A percentile compares a stretch with the other conserved stretches of the same genome.
Evolutionary conservation across 1,140 invertebrate species (phyloP).

Genomic region (Pseudomyrmex gracilis): DNA sequence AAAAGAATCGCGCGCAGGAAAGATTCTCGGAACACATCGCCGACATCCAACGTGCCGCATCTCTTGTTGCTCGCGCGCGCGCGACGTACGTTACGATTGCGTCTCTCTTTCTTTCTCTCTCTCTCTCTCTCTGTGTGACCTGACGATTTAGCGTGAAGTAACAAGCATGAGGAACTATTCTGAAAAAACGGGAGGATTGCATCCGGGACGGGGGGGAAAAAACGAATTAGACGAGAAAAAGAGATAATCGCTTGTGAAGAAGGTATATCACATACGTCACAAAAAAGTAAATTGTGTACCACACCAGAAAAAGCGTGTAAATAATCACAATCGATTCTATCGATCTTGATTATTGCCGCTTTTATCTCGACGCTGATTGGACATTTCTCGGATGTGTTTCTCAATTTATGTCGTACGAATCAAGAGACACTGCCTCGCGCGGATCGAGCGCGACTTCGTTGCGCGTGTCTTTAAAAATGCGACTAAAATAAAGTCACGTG

Average conservation of each 20-base stretch:
- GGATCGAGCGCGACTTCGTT: too few species aligned
- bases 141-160: constrained; percentile 46
- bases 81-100: constrained; percentile 17
- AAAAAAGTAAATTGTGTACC: neutral
- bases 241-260: neutral
- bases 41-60: constrained; percentile 13
- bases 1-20: constrained; percentile 26
- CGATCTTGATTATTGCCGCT: too few species aligned
- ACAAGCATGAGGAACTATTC: constrained; percentile 5
- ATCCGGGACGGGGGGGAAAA: neutral
- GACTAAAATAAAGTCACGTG: too few species aligned
- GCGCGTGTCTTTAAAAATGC: too few species aligned
- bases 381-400: too few species aligned
- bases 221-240: neutral
- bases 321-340: too few species aligned
- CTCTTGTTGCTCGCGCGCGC: constrained; percentile 12
- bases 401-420: too few species aligned
- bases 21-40: neutral
- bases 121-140: neutral
- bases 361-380: too few species aligned
- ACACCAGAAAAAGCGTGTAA: too few species aligned
- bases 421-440: too few species aligned
- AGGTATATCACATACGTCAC: neutral
- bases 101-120: neutral
- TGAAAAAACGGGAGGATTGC: neutral